Percentiles rank a stretch among this genome's conserved stretches.
Evolutionary conservation across 2,888 invertebrate species (phyloP).

Genomic region (Belgica antarctica): DNA sequence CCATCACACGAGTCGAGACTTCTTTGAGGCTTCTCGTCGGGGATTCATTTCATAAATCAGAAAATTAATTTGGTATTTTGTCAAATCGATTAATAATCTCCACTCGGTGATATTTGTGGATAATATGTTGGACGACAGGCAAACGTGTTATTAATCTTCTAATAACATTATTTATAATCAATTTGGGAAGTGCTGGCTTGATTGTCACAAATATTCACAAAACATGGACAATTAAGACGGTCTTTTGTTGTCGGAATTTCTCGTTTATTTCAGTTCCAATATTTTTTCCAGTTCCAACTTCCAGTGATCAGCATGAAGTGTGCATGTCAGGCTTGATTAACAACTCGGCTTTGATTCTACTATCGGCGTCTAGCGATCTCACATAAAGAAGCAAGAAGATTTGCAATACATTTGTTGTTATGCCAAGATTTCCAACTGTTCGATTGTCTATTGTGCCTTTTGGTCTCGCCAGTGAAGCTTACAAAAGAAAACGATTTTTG

Average conservation of each 20-base stretch:
- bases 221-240: neutral
- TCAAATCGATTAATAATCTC: slow-evolving; percentile 17
- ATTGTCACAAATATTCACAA: neutral
- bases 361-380: neutral
- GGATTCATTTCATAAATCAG: slow-evolving; percentile 33
- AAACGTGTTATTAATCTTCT: neutral
- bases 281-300: too few relatives aligned
- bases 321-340: too few relatives aligned
- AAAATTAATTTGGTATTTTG: slow-evolving; percentile 33
- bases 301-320: too few relatives aligned
- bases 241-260: neutral
- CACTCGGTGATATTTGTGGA: neutral
- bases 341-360: too few relatives aligned
- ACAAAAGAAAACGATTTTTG: neutral
- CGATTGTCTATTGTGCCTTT: slow-evolving; percentile 10
- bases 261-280: neutral
- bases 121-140: too few relatives aligned
- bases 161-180: slow-evolving; percentile 16
- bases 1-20: neutral
- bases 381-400: neutral
- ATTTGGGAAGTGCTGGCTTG: slow-evolving; percentile 1
- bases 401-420: slow-evolving; percentile 1
- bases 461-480: neutral
- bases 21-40: neutral
- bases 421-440: slow-evolving; percentile 3